Evolutionary conservation across 2,113 vertebrate species (phyloP).

Genomic region (Caranx ignobilis): DNA sequence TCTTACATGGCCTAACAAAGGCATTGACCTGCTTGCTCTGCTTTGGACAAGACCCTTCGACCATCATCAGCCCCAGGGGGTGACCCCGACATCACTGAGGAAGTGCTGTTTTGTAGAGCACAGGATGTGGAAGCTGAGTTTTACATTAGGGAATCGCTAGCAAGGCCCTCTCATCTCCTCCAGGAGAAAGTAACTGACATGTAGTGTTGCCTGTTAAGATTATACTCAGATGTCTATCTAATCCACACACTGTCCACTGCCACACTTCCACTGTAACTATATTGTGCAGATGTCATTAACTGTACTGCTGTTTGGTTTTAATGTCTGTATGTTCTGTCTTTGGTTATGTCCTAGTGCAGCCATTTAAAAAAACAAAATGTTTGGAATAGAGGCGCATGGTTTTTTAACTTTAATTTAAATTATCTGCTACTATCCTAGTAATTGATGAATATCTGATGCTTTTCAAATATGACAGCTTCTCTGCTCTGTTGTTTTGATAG

Average conservation of each 20-base stretch:
- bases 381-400: neutral
- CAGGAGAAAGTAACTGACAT: neutral
- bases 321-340: neutral
- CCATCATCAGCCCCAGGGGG: conserved; percentile 42
- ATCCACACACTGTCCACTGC: neutral
- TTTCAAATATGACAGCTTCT: too few relatives aligned
- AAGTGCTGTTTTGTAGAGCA: conserved; percentile 21
- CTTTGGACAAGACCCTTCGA: conserved; percentile 50
- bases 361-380: neutral
- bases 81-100: conserved; percentile 16
- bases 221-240: neutral
- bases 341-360: neutral
- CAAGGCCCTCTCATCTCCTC: neutral
- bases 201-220: neutral
- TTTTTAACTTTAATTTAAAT: too few relatives aligned
- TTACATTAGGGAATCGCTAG: neutral
- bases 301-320: neutral
- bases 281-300: neutral
- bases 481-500: too few relatives aligned
- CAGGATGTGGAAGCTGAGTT: conserved; percentile 8
- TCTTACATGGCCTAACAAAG: conserved; percentile 48
- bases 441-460: too few relatives aligned
- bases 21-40: conserved; percentile 17
- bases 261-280: neutral
- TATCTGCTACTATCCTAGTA: too few relatives aligned